phyloP scores from a whole-genome alignment of 2,113 vertebrate genomes.

The Atractosteus spatula region DNA sequence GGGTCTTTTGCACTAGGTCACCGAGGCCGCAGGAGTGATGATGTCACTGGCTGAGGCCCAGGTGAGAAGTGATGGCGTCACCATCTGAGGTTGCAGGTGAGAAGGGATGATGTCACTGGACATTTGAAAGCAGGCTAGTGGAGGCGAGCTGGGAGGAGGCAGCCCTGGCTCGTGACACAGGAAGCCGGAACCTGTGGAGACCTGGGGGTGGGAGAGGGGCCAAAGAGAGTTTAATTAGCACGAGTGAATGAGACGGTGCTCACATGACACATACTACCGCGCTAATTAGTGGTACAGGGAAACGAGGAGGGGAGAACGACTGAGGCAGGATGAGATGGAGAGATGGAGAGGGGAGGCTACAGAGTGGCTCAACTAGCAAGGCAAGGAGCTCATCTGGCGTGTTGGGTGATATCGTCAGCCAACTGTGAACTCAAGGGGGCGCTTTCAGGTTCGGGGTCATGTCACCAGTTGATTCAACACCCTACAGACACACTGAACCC shows the following conservation, averaged over 20 bases:
- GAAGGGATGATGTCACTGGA: slow-evolving; percentile 54
- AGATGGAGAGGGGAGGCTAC: slow-evolving; percentile 39
- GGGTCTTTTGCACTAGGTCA: neutral
- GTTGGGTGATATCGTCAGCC: too few species aligned
- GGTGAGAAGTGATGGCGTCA: slow-evolving; percentile 37
- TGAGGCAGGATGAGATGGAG: slow-evolving; percentile 26
- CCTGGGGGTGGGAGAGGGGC: slow-evolving; percentile 55
- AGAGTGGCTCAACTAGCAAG: slow-evolving; percentile 1
- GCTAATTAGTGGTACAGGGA: slow-evolving; percentile 30
- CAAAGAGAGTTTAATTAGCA: slow-evolving; percentile 11
- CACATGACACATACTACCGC: too few species aligned
- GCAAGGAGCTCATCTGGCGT: too few species aligned
- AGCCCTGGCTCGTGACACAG: slow-evolving; percentile 63
- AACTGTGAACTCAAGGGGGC: too few species aligned
- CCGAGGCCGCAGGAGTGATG: neutral
- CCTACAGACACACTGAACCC: too few species aligned
- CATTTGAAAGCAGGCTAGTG: slow-evolving; percentile 67
- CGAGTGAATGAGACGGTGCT: neutral
- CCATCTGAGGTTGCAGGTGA: slow-evolving; percentile 50
- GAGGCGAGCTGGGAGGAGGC: slow-evolving; percentile 64
- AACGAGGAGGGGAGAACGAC: slow-evolving; percentile 18
- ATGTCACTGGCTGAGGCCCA: slow-evolving; percentile 12
- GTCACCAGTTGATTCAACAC: too few species aligned
- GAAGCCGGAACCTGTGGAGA: slow-evolving; percentile 81
- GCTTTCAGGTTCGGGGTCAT: too few species aligned